Base-by-base conservation (phyloP, 2,888 invertebrate genomes). In the Leucophora obtusa region DNA sequence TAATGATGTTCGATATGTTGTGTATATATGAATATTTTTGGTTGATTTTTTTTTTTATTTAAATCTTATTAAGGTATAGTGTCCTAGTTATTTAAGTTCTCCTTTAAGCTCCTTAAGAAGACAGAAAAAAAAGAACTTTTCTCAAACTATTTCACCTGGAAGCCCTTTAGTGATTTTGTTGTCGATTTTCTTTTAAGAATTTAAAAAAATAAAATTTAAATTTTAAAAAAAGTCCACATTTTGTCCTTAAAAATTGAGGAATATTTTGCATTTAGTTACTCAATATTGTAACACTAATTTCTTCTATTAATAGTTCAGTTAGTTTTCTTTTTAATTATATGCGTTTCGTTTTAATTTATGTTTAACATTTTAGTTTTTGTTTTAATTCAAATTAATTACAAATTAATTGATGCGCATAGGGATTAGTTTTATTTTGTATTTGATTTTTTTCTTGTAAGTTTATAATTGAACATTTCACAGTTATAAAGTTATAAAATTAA, bases 321-420 rank as follows among this genome's bases (percentile, higher is more conserved):
- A 63, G 24, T 50, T 60, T 15, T 24, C 59, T 50, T 76, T 47
- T 47, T 70, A 68, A 59, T 73, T 54, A 35, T 71, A 69, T 81
- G 50, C 50, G 58, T 72, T 54, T 69, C n/a, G n/a, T 24, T 74
- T 58, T 77, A 65, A 72, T 62, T 54, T 80, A 53, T 66, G 74
- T 79, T 50, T 69, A 71, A 70, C 69, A 71, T 75, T 70, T 28
- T 73, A 21, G 62, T 82, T 82, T 80, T 66, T 56, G 59, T 59
- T 83, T 86, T 86, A 85, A 85, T 86, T 86, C 86, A 89, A 89
- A 89, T 88, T 89, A 89, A 89, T 89, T 89, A 87, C 85, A 89
- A 89, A 89, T 89, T 89, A 89, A 89, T 89, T 89, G 89, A 89
- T 89, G 89, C 89, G 88, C 88, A 89, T 89, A 89, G 89, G 89